Conservation (phyloP, 92 coral and sea anemone species). For the Anthopleura xanthogrammica region DNA sequence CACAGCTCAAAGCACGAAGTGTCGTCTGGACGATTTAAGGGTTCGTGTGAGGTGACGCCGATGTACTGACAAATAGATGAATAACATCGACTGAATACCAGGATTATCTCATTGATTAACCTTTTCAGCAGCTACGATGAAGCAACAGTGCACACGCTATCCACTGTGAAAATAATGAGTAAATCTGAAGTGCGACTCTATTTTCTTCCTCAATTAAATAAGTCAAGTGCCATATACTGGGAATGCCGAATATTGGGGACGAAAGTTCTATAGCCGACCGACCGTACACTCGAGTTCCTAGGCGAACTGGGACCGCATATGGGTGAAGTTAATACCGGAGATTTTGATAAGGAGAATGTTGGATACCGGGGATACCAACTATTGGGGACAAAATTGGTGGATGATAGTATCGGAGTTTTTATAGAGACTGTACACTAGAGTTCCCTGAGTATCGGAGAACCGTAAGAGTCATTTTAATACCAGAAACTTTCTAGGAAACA, state of each 20-base stretch:
- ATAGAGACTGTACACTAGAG: neutral
- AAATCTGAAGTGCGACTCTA: neutral
- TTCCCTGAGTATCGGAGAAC: neutral
- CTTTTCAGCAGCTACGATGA: neutral
- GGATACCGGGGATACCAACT: neutral
- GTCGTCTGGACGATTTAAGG: neutral
- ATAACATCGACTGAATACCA: neutral
- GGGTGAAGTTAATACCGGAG: neutral
- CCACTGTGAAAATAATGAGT: neutral
- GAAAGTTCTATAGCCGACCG: no score
- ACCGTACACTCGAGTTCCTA: no score
- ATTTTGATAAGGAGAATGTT: neutral
- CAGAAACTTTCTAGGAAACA: no score
- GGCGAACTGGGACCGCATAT: neutral
- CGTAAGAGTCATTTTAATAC: no score
- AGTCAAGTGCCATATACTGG: no score
- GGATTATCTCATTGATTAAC: neutral
- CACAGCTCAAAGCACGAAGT: neutral
- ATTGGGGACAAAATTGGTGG: neutral
- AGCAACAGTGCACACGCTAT: neutral
- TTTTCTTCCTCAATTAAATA: neutral
- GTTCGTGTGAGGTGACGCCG: neutral
- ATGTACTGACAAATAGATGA: neutral
- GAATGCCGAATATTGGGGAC: neutral
- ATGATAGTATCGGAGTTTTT: neutral